Percentiles rank a stretch among this genome's conserved stretches.
Evolutionary conservation across 2,797 vertebrate species (phyloP).

Genomic region (Cyclura pinguis): DNA sequence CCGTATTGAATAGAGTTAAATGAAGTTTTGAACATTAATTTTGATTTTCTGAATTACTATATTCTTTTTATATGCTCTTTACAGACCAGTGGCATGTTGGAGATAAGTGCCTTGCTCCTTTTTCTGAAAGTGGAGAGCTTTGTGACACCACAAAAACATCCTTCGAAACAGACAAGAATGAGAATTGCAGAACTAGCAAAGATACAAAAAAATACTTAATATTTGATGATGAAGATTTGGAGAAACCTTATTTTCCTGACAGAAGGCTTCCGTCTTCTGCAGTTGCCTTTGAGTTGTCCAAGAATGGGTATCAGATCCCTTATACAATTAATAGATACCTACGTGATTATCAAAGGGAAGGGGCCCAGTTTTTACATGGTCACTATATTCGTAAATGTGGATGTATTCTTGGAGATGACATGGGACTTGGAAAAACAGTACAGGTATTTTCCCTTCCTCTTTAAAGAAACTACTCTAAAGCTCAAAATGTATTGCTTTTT

Average conservation of each 20-base stretch:
- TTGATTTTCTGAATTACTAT: slow-evolving; percentile 15
- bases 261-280: slow-evolving; percentile 73
- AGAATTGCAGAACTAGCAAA: slow-evolving; percentile 67
- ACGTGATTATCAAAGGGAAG: slow-evolving; percentile 94
- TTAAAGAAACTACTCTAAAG: neutral
- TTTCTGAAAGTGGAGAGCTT: slow-evolving; percentile 76
- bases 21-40: neutral
- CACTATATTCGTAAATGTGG: slow-evolving; percentile 86
- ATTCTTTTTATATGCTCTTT: slow-evolving; percentile 21
- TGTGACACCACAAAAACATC: slow-evolving; percentile 81
- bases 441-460: slow-evolving; percentile 84
- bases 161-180: slow-evolving; percentile 74
- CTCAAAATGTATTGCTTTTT: neutral
- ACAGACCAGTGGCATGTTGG: slow-evolving; percentile 75
- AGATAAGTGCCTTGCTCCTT: slow-evolving; percentile 83
- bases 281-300: slow-evolving; percentile 82
- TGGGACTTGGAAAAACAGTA: slow-evolving; percentile 97
- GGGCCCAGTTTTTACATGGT: slow-evolving; percentile 88
- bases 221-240: slow-evolving; percentile 83
- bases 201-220: slow-evolving; percentile 71
- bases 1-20: neutral
- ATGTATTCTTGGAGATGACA: slow-evolving; percentile 96
- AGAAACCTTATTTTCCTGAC: slow-evolving; percentile 90
- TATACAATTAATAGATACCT: slow-evolving; percentile 96
- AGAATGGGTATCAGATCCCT: slow-evolving; percentile 83